Conservation (phyloP, 2,888 invertebrate species). For the Amblyteles armatorius region DNA sequence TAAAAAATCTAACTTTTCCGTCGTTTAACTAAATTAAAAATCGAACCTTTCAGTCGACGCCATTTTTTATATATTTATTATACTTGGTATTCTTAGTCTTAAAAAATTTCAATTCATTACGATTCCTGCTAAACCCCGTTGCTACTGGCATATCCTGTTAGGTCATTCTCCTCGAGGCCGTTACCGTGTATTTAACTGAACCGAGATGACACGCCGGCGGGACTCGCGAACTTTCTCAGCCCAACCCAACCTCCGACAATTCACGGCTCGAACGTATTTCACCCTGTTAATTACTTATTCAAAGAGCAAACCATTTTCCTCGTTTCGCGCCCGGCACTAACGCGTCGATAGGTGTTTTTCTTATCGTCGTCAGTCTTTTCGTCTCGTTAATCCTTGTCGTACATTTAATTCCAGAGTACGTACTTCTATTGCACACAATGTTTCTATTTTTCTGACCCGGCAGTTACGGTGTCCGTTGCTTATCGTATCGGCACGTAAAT, state of each 20-base stretch:
- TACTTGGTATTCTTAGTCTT: background rate
- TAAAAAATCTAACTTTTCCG: too few species aligned
- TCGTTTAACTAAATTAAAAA: too few species aligned
- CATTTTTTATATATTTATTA: background rate
- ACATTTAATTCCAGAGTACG: background rate
- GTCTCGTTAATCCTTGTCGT: background rate
- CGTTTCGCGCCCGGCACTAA: background rate
- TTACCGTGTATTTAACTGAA: slow-evolving; percentile 18
- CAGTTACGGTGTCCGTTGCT: background rate
- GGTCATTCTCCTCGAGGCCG: slow-evolving; percentile 14
- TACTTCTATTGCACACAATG: background rate
- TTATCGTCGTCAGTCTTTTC: background rate
- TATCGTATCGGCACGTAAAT: background rate
- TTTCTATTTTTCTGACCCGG: background rate
- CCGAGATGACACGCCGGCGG: slow-evolving; percentile 1
- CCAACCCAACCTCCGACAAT: background rate
- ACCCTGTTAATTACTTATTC: slow-evolving; percentile 13
- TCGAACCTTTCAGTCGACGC: background rate
- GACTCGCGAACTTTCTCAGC: slow-evolving; percentile 23
- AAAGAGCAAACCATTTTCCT: background rate
- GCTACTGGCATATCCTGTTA: slow-evolving; percentile 1
- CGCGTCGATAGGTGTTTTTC: background rate
- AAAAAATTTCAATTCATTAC: slow-evolving; percentile 3
- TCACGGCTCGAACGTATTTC: background rate
- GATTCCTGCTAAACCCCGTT: background rate